phyloP scores from a whole-genome alignment of 37 sponge, comb jelly and placozoan genomes.

The Ianthella basta region DNA sequence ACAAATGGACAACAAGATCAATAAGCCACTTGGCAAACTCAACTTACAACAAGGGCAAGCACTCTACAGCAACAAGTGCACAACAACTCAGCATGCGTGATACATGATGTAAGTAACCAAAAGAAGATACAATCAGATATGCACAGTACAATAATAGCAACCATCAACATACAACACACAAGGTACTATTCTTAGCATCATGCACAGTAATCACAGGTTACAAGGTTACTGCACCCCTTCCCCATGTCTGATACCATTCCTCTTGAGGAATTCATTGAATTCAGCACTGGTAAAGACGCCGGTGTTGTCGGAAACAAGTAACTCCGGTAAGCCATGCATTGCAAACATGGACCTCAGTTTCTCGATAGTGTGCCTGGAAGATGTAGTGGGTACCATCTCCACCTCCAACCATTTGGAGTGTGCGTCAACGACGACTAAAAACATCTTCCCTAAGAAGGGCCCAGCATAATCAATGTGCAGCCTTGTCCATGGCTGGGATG shows the following conservation, averaged over 20 bases:
- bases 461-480: conserved; percentile 38
- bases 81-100: too few relatives aligned
- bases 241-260: conserved; percentile 19
- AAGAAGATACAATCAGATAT: too few relatives aligned
- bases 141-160: too few relatives aligned
- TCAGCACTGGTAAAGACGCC: conserved; percentile 25
- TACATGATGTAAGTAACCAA: too few relatives aligned
- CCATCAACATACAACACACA: too few relatives aligned
- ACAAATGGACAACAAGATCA: too few relatives aligned
- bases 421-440: background rate
- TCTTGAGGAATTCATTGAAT: conserved; percentile 7
- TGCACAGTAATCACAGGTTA: too few relatives aligned
- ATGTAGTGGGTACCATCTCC: conserved; percentile 14
- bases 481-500: conserved; percentile 20
- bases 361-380: background rate
- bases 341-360: conserved; percentile 27
- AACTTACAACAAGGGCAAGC: too few relatives aligned
- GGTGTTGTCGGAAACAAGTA: conserved; percentile 24
- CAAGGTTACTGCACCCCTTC: too few relatives aligned
- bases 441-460: conserved; percentile 26
- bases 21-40: too few relatives aligned
- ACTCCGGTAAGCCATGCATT: conserved; percentile 26
- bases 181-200: too few relatives aligned
- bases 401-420: conserved; percentile 9
- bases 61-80: too few relatives aligned